A percentile compares a stretch with the other conserved stretches of the same genome.
These are phyloP conservation scores for Stratiolaelaps scimitus DNA, from an alignment of 1,140 invertebrate genomes.

Conservation along the genomic window DNA sequence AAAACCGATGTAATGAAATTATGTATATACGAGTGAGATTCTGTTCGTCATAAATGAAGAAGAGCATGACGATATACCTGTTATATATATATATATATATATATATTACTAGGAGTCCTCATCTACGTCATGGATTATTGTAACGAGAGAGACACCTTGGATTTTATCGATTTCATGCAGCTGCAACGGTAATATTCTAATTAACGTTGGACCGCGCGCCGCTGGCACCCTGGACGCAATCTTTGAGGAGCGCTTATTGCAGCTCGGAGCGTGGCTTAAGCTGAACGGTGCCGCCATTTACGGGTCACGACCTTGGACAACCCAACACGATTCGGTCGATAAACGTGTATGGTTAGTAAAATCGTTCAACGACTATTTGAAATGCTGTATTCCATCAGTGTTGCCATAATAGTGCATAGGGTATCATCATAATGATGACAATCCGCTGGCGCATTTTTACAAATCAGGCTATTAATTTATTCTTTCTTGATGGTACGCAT, in stretches of 20 bases:
- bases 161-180: too few species aligned
- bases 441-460: too few species aligned
- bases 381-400: conserved; percentile 42
- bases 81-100: too few species aligned
- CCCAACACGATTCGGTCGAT: neutral
- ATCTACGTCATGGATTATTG: neutral
- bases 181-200: conserved; percentile 23
- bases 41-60: too few species aligned
- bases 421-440: conserved; percentile 9
- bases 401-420: neutral
- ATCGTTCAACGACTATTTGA: too few species aligned
- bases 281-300: conserved; percentile 46
- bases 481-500: conserved; percentile 6
- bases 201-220: conserved; percentile 14
- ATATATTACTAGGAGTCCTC: too few species aligned
- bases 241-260: conserved; percentile 44
- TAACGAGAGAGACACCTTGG: too few species aligned
- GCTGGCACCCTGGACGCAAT: conserved; percentile 43
- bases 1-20: too few species aligned
- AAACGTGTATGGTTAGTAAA: conserved; percentile 44
- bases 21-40: too few species aligned
- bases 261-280: conserved; percentile 45
- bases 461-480: neutral
- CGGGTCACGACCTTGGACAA: conserved; percentile 33
- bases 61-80: too few species aligned